Evolutionary conservation across 2,888 invertebrate genomes (phyloP).

Genomic region (Dorcus hopei): DNA sequence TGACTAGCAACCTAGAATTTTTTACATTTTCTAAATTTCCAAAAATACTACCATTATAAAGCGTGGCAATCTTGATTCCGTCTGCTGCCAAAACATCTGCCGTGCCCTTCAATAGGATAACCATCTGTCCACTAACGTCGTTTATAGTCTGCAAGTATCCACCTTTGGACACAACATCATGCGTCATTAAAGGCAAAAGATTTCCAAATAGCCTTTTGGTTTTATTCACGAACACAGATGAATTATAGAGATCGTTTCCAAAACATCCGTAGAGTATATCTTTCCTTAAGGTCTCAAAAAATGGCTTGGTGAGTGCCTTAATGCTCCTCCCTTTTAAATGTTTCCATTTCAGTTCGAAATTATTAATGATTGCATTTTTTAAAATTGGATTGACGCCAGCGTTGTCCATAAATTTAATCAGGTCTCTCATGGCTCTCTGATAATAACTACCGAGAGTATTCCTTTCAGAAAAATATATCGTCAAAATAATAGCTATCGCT

Average conservation of each 20-base stretch:
- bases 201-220: constrained; percentile 16
- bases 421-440: constrained; percentile 10
- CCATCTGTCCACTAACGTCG: constrained; percentile 22
- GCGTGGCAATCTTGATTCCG: constrained; percentile 20
- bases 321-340: constrained; percentile 7
- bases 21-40: constrained; percentile 23
- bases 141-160: constrained; percentile 23
- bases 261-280: constrained; percentile 20
- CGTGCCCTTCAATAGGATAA: constrained; percentile 22
- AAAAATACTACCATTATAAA: constrained; percentile 23
- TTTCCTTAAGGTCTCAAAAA: constrained; percentile 14
- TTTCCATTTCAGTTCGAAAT: constrained; percentile 17
- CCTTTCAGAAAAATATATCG: not conserved
- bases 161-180: constrained; percentile 19
- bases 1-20: constrained; percentile 16
- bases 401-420: constrained; percentile 5
- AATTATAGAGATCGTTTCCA: constrained; percentile 9
- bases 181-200: constrained; percentile 13
- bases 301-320: constrained; percentile 3
- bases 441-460: not conserved
- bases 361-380: constrained; percentile 11
- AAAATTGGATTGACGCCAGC: constrained; percentile 10
- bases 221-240: constrained; percentile 10
- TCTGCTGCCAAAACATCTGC: constrained; percentile 27
- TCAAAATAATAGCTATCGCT: not conserved